phyloP scores from a whole-genome alignment of 2,888 invertebrate genomes.

The Gari tellinella region DNA sequence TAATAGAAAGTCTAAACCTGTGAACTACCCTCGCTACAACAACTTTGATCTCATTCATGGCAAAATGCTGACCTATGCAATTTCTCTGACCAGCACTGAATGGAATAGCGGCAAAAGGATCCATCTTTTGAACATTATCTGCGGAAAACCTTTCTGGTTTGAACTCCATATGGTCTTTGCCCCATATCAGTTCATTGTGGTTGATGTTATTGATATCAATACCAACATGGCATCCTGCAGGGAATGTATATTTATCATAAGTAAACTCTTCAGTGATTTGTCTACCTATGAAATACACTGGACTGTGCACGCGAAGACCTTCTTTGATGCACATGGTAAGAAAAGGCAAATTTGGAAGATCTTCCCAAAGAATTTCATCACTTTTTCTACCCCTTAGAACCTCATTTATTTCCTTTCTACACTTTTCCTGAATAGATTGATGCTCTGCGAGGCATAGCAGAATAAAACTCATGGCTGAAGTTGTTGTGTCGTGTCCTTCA shows the following conservation, averaged over 20 bases:
- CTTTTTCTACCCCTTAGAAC: constrained; percentile 41
- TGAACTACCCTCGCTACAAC: constrained; percentile 67
- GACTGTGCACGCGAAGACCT: constrained; percentile 60
- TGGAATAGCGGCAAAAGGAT: constrained; percentile 73
- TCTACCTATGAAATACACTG: constrained; percentile 67
- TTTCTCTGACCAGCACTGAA: constrained; percentile 80
- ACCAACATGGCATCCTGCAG: constrained; percentile 66
- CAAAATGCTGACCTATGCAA: constrained; percentile 80
- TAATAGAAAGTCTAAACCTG: constrained; percentile 67
- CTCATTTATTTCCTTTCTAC: constrained; percentile 58
- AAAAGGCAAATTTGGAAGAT: constrained; percentile 57
- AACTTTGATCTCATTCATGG: constrained; percentile 76
- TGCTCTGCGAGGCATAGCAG: constrained; percentile 32
- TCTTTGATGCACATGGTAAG: constrained; percentile 72
- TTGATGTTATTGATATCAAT: constrained; percentile 74
- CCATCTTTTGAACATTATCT: constrained; percentile 69
- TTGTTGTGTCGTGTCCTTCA: constrained; percentile 22
- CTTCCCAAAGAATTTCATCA: constrained; percentile 40
- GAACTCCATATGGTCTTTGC: constrained; percentile 61
- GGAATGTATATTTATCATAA: constrained; percentile 70
- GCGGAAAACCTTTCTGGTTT: constrained; percentile 73
- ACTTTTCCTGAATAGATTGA: constrained; percentile 60
- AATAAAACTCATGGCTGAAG: constrained; percentile 14
- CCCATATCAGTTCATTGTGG: constrained; percentile 77
- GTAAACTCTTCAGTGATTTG: constrained; percentile 66